Conservation (phyloP, 2,888 invertebrate genomes). For the Agrochola lychnidis region DNA sequence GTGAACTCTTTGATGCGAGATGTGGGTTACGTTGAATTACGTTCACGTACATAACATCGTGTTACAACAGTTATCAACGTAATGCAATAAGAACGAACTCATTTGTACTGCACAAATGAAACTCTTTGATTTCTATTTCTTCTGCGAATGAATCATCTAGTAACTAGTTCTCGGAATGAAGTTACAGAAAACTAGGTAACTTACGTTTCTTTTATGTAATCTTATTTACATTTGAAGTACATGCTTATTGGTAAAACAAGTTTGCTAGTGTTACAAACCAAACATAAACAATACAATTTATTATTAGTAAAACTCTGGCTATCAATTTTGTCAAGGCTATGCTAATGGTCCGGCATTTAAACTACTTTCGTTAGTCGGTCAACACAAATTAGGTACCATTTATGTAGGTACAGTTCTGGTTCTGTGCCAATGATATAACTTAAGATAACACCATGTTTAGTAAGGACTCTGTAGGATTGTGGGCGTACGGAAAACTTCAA, state of each 20-base stretch:
- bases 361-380: conserved; percentile 66
- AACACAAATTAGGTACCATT: conserved; percentile 64
- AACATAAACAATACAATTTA: conserved; percentile 45
- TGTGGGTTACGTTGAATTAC: conserved; percentile 71
- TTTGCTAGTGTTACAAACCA: conserved; percentile 17
- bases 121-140: conserved; percentile 54
- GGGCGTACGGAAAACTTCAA: conserved; percentile 6
- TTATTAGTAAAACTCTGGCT: conserved; percentile 32
- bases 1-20: conserved; percentile 69
- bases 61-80: conserved; percentile 65
- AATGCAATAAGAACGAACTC: conserved; percentile 56
- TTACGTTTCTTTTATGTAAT: conserved; percentile 25
- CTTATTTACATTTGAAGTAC: conserved; percentile 10
- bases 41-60: conserved; percentile 64
- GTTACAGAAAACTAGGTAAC: conserved; percentile 20
- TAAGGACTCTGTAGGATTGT: conserved; percentile 33
- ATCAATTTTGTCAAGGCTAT: conserved; percentile 60
- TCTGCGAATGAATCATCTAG: conserved; percentile 40
- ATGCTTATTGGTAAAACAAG: not conserved
- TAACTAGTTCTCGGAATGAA: conserved; percentile 40
- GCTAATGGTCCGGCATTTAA: conserved; percentile 58
- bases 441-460: conserved; percentile 38
- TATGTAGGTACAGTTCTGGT: conserved; percentile 46
- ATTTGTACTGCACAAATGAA: conserved; percentile 42
- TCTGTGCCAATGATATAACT: conserved; percentile 62